A percentile compares a stretch with the other conserved stretches of the same genome.
phyloP scores from a whole-genome alignment of 2,113 vertebrate genomes.

The Centropus unirufus region DNA sequence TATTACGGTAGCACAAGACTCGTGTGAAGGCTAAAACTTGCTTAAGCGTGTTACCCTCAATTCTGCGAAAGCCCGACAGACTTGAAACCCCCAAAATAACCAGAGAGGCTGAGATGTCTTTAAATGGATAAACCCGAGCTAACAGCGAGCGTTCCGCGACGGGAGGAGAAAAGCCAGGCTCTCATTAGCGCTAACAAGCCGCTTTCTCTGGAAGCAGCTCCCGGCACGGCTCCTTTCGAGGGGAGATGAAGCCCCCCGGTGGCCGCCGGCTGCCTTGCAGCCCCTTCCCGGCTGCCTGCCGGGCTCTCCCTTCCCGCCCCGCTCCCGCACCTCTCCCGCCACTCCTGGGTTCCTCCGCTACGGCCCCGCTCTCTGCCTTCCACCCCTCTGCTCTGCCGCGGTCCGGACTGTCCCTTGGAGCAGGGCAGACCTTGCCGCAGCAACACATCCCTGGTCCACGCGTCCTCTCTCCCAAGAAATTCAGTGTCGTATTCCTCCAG shows the following conservation, averaged over 20 bases:
- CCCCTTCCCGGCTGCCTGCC: neutral
- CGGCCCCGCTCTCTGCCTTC: neutral
- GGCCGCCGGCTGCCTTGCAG: constrained; percentile 36
- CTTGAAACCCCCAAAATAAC: neutral
- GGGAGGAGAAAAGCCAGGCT: neutral
- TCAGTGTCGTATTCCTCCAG: fast-evolving
- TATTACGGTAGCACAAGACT: neutral
- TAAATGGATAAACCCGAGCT: neutral
- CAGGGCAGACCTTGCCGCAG: neutral
- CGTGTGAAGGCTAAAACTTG: neutral
- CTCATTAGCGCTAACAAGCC: neutral
- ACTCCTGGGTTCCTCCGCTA: neutral
- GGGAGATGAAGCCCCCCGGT: constrained; percentile 67
- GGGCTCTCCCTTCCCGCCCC: neutral
- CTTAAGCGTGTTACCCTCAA: neutral
- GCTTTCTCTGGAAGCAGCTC: neutral
- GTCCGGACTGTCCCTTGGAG: neutral
- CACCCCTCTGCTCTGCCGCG: fast-evolving
- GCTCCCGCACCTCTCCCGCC: neutral
- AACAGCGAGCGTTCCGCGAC: neutral
- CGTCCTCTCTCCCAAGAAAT: neutral
- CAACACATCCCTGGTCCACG: fast-evolving
- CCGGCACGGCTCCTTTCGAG: neutral
- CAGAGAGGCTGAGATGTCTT: neutral
- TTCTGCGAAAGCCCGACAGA: neutral